phyloP scores from a whole-genome alignment of 2,797 vertebrate genomes.

The Dallia pectoralis region DNA sequence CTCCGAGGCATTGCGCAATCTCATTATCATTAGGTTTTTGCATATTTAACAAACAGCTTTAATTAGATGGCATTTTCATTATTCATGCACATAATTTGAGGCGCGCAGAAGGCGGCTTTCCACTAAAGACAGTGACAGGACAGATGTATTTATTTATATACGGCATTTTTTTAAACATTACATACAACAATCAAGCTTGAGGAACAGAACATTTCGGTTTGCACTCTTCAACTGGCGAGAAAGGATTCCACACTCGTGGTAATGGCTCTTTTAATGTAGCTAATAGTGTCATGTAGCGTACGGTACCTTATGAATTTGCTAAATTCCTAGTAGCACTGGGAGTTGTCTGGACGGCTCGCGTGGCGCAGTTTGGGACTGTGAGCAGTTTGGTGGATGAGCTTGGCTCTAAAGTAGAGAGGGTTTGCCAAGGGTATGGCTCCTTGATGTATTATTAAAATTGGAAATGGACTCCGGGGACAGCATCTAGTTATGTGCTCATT shows the following conservation, averaged over 20 bases:
- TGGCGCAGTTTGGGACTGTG: slow-evolving; percentile 75
- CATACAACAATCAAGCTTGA: slow-evolving; percentile 47
- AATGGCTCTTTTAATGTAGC: slow-evolving; percentile 98
- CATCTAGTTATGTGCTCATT: slow-evolving; percentile 99
- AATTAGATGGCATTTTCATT: slow-evolving; percentile 99
- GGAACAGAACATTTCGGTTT: slow-evolving; percentile 78
- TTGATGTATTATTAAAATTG: slow-evolving; percentile 99
- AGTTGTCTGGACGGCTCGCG: slow-evolving; percentile 81
- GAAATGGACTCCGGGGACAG: slow-evolving; percentile 98
- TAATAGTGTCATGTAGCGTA: slow-evolving; percentile 99
- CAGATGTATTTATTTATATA: slow-evolving; percentile 11
- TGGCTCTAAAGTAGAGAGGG: slow-evolving; percentile 90
- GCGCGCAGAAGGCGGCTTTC: slow-evolving; percentile 82
- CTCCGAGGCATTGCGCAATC: slow-evolving; percentile 97
- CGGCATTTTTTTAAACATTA: slow-evolving; percentile 45
- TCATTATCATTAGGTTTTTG: slow-evolving; percentile 99
- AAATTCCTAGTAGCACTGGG: slow-evolving; percentile 93
- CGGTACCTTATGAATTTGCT: slow-evolving; percentile 98
- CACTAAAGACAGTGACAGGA: slow-evolving; percentile 73
- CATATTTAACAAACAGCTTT: slow-evolving; percentile 99
- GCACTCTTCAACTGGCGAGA: slow-evolving; percentile 80
- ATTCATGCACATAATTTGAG: slow-evolving; percentile 99
- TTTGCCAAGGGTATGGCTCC: slow-evolving; percentile 91
- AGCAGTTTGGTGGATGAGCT: slow-evolving; percentile 85
- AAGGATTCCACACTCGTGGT: slow-evolving; percentile 75